Evolutionary conservation across 2,113 vertebrate species (phyloP).

Genomic region (Mesembrinibis cayennensis): DNA sequence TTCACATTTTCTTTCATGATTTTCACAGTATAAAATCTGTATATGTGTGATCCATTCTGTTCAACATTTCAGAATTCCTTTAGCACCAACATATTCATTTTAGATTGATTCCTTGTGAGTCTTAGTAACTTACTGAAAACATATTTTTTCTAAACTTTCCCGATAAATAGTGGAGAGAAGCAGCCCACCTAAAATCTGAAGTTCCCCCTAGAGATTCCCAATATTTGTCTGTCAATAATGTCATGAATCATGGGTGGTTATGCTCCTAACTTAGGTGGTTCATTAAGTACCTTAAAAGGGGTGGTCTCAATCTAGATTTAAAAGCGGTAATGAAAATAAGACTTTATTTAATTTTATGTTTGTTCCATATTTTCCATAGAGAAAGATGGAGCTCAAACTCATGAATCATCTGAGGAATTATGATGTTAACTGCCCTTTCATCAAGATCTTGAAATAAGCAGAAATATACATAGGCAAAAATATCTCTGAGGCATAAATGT

Average conservation of each 20-base stretch:
- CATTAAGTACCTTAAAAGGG: background rate
- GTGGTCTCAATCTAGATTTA: background rate
- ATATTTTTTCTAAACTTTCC: background rate
- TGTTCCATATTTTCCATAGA: background rate
- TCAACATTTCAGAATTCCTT: background rate
- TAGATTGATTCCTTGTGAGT: background rate
- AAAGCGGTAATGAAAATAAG: background rate
- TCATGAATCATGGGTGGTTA: background rate
- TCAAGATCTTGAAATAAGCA: background rate
- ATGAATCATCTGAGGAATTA: background rate
- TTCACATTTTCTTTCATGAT: background rate
- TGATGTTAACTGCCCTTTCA: background rate
- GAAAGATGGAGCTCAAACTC: background rate
- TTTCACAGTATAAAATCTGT: background rate
- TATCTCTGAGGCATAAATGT: background rate
- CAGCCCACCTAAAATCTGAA: background rate
- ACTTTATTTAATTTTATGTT: background rate
- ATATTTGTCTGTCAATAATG: background rate
- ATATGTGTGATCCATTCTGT: background rate
- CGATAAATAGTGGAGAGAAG: background rate
- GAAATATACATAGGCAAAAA: background rate
- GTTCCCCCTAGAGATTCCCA: background rate
- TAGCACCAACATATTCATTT: background rate
- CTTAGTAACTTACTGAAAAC: background rate
- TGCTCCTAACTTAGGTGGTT: background rate